Percentiles rank a stretch among this genome's conserved stretches.
Evolutionary conservation across 2,797 vertebrate genomes (phyloP).

Genomic region (Garrulus glandarius): DNA sequence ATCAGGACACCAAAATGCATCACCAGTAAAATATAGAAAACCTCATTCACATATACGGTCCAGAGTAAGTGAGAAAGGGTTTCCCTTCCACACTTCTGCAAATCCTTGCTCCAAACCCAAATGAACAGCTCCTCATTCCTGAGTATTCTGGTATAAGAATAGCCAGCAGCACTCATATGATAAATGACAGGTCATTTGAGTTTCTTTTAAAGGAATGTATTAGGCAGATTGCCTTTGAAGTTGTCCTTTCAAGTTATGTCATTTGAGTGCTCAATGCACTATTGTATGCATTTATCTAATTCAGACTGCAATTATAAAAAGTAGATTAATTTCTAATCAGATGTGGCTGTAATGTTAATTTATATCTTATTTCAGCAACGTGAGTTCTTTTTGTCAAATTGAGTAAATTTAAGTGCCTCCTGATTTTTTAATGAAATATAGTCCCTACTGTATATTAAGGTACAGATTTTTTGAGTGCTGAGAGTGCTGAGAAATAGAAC

Average conservation of each 20-base stretch:
- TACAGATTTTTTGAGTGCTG: conserved; percentile 6
- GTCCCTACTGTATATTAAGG: conserved; percentile 17
- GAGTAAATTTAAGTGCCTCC: conserved; percentile 38
- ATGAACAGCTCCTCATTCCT: background rate
- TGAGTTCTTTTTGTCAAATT: conserved; percentile 46
- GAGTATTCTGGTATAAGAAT: background rate
- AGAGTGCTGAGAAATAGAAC: background rate
- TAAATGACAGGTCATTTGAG: background rate
- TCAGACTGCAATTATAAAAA: conserved; percentile 77
- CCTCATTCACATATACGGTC: background rate
- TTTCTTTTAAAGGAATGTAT: conserved; percentile 76
- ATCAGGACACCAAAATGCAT: conserved; percentile 88
- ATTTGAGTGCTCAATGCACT: conserved; percentile 34
- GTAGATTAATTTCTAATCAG: conserved; percentile 82
- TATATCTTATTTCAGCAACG: conserved; percentile 56
- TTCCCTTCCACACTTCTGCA: background rate
- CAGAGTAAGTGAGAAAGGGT: background rate
- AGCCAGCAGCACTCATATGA: background rate
- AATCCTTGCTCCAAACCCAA: conserved; percentile 1
- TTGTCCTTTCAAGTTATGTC: conserved; percentile 74
- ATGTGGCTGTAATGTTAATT: conserved; percentile 50
- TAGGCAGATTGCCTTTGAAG: conserved; percentile 78
- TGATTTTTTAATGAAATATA: conserved; percentile 35
- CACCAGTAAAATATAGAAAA: conserved; percentile 72
- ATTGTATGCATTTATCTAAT: conserved; percentile 44